Conservation (phyloP, 2,113 vertebrate species). For the Tapirus terrestris region DNA sequence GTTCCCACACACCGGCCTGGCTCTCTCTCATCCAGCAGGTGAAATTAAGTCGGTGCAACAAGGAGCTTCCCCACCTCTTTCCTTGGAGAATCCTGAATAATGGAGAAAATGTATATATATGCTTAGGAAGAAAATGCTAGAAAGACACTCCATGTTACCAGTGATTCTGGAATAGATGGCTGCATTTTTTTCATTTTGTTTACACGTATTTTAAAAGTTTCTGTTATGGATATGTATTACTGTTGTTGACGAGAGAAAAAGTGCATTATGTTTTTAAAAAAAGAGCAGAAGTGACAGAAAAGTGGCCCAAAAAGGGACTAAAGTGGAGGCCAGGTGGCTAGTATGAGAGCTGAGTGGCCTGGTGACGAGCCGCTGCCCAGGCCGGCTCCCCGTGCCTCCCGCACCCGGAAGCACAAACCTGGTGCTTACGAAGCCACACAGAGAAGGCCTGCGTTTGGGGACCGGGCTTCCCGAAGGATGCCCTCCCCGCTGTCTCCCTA, state of each 20-base stretch:
- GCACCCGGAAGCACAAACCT: rapidly evolving
- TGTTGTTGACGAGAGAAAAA: background rate
- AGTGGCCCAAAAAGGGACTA: background rate
- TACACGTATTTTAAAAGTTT: background rate
- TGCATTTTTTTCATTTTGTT: background rate
- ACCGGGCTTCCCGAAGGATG: background rate
- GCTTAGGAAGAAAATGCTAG: background rate
- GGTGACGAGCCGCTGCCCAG: rapidly evolving
- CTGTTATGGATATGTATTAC: background rate
- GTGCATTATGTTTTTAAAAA: background rate
- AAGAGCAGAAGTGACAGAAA: background rate
- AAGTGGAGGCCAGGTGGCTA: background rate
- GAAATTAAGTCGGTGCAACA: rapidly evolving
- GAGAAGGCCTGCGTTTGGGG: background rate
- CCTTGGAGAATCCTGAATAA: background rate
- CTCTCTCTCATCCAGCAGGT: background rate
- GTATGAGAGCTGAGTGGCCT: rapidly evolving
- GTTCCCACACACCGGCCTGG: too few relatives aligned
- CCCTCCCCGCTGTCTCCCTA: background rate
- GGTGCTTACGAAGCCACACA: background rate
- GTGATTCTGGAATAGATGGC: background rate
- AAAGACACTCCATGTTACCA: background rate
- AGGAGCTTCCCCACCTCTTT: background rate
- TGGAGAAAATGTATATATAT: background rate
- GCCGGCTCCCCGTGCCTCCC: too few relatives aligned